Conservation (phyloP, 2,888 invertebrate genomes). For the Seladonia tumulorum region DNA sequence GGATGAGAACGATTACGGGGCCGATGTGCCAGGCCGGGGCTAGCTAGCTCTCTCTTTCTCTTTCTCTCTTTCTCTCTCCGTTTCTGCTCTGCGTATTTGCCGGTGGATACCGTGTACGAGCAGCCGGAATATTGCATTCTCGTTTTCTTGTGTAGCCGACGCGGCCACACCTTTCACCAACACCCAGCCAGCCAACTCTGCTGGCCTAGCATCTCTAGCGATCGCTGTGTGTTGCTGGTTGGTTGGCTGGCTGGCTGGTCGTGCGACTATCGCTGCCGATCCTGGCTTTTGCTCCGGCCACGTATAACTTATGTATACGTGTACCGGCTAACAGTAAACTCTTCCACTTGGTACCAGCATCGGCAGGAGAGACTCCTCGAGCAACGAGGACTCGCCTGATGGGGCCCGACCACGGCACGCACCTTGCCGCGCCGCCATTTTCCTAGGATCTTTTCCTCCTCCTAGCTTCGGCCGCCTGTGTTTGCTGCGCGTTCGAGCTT, state of each 20-base stretch:
- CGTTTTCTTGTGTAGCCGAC: conserved; percentile 78
- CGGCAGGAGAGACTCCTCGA: conserved; percentile 15
- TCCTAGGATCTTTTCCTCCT: conserved; percentile 30
- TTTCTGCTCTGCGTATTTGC: conserved; percentile 38
- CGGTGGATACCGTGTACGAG: conserved; percentile 58
- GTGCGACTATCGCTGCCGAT: conserved; percentile 47
- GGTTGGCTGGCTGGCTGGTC: conserved; percentile 46
- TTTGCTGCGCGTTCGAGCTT: background rate
- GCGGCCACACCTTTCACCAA: conserved; percentile 83
- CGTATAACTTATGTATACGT: conserved; percentile 37
- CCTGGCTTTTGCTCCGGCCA: conserved; percentile 44
- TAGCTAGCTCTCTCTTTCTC: background rate
- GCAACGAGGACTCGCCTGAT: conserved; percentile 37
- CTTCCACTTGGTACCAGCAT: conserved; percentile 58
- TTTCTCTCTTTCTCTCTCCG: background rate
- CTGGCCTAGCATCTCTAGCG: conserved; percentile 51
- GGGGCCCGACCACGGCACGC: conserved; percentile 35
- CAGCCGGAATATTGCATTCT: conserved; percentile 80
- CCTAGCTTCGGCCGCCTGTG: background rate
- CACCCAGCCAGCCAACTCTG: conserved; percentile 71
- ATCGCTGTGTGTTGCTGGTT: conserved; percentile 39
- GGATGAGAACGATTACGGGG: conserved; percentile 69
- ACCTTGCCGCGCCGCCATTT: conserved; percentile 36
- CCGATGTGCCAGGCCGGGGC: conserved; percentile 1
- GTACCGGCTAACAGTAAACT: conserved; percentile 68